Evolutionary conservation across 1,140 invertebrate species (phyloP).

Genomic region (Lepidurus apus): DNA sequence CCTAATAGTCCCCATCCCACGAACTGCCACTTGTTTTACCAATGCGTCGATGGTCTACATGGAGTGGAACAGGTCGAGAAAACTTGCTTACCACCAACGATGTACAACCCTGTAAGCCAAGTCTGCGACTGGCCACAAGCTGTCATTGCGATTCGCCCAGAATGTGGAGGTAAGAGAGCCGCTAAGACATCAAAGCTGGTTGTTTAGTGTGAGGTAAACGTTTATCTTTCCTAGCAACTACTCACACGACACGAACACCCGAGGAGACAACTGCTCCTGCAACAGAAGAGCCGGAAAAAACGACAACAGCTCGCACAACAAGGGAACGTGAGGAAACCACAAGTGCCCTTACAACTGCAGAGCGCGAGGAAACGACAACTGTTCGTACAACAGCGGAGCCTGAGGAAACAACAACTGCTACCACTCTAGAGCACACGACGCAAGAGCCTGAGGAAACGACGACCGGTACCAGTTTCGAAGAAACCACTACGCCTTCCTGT

Average conservation of each 20-base stretch:
- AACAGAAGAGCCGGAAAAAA: background rate
- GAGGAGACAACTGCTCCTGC: background rate
- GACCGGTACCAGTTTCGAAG: slow-evolving; percentile 24
- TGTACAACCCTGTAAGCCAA: slow-evolving; percentile 57
- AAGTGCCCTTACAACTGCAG: background rate
- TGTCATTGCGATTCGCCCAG: slow-evolving; percentile 55
- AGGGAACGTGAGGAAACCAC: background rate
- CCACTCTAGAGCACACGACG: slow-evolving; percentile 32
- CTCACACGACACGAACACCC: background rate
- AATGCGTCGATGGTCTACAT: slow-evolving; percentile 47
- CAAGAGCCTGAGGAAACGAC: slow-evolving; percentile 33
- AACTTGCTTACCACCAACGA: slow-evolving; percentile 51
- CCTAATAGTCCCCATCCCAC: slow-evolving; percentile 49
- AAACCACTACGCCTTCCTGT: slow-evolving; percentile 38
- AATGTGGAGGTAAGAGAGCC: slow-evolving; percentile 46
- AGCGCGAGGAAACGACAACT: background rate
- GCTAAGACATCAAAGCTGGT: background rate
- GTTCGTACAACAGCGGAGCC: background rate
- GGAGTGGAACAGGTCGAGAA: slow-evolving; percentile 49
- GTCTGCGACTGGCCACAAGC: slow-evolving; percentile 57
- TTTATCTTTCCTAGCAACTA: background rate
- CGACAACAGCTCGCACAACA: background rate
- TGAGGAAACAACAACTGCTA: slow-evolving; percentile 25
- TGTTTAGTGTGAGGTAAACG: background rate
- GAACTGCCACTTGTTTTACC: slow-evolving; percentile 57